Conservation (phyloP, 1,140 invertebrate species). For the Drosophila triauraria region DNA sequence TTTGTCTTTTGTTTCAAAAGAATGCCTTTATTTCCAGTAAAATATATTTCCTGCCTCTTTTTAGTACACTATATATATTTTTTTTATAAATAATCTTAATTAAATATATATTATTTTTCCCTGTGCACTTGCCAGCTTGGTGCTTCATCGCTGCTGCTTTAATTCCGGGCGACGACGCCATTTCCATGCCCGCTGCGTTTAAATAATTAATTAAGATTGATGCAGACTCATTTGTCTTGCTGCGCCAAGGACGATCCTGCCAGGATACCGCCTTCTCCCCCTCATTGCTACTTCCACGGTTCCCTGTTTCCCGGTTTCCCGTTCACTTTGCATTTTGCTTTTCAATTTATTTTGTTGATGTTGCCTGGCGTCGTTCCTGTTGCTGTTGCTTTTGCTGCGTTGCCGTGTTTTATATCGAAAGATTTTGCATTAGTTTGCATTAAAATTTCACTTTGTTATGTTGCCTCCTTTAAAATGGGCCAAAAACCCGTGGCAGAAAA, state of each 20-base stretch:
- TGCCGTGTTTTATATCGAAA: slow-evolving; percentile 72
- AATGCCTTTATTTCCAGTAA: not conserved
- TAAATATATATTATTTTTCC: not conserved
- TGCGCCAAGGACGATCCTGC: slow-evolving; percentile 58
- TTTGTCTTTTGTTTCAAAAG: too few relatives aligned
- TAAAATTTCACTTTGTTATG: slow-evolving; percentile 82
- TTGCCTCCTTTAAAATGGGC: slow-evolving; percentile 52
- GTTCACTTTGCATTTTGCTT: slow-evolving; percentile 80
- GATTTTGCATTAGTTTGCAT: slow-evolving; percentile 83
- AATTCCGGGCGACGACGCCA: slow-evolving; percentile 65
- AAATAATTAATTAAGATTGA: slow-evolving; percentile 84
- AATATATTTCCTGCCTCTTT: too few relatives aligned
- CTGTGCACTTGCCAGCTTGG: slow-evolving; percentile 12
- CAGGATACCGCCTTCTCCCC: slow-evolving; percentile 29
- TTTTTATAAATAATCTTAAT: not conserved
- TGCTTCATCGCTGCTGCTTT: slow-evolving; percentile 52
- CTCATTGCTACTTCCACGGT: slow-evolving; percentile 1
- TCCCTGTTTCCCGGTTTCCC: slow-evolving; percentile 3
- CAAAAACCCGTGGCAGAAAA: slow-evolving; percentile 25
- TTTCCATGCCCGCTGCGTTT: slow-evolving; percentile 81
- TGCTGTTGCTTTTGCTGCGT: slow-evolving; percentile 16
- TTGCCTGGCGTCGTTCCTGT: slow-evolving; percentile 20
- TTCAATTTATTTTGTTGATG: slow-evolving; percentile 77
- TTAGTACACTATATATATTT: not conserved
- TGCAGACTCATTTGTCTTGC: slow-evolving; percentile 83